phyloP scores from a whole-genome alignment of 2,113 vertebrate genomes.

The Ranitomeya variabilis region DNA sequence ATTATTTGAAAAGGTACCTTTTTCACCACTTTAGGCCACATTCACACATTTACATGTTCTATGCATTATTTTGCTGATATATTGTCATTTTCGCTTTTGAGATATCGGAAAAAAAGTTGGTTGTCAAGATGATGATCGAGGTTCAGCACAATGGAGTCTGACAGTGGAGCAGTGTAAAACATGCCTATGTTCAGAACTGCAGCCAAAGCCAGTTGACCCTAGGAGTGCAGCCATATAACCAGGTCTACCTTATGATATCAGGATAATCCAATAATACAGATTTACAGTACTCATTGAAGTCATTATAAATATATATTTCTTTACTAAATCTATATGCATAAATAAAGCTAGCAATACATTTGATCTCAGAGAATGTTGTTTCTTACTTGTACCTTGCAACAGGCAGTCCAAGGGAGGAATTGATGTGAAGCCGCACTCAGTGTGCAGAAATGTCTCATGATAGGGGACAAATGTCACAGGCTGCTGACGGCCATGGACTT shows the following conservation, averaged over 20 bases:
- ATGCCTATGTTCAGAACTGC: not conserved
- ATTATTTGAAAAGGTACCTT: too few relatives aligned
- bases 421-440: not conserved
- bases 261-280: too few relatives aligned
- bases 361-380: not conserved
- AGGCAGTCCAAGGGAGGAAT: not conserved
- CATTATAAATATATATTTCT: not conserved
- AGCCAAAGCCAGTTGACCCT: not conserved
- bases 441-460: not conserved
- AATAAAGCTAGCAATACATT: not conserved
- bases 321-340: not conserved
- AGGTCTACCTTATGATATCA: too few relatives aligned
- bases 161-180: not conserved
- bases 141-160: not conserved
- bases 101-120: not conserved
- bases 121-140: not conserved
- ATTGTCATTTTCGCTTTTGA: too few relatives aligned
- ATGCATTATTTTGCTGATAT: too few relatives aligned
- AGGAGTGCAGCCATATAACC: not conserved
- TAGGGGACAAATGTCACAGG: conserved; percentile 20
- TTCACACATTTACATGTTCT: too few relatives aligned
- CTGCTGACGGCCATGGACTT: conserved; percentile 6
- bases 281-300: not conserved
- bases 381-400: conserved; percentile 12
- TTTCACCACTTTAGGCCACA: too few relatives aligned